Percentiles rank a stretch among this genome's conserved stretches.
These are phyloP conservation scores for Mionectes olivaceus DNA, from an alignment of 2,797 vertebrate species.

Conservation along the genomic window DNA sequence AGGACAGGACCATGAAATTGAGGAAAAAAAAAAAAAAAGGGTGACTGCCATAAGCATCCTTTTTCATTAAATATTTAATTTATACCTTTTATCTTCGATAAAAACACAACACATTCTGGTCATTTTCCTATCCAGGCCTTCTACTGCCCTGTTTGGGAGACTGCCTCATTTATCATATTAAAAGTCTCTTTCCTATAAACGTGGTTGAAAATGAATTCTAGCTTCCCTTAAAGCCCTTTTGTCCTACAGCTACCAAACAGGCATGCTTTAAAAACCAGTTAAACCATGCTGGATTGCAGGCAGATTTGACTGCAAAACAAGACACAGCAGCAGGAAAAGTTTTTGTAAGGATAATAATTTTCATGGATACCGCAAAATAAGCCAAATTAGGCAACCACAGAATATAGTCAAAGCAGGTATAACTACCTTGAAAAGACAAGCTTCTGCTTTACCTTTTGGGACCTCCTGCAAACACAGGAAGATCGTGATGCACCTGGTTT, in stretches of 20 bases:
- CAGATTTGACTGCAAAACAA: not conserved
- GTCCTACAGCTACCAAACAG: not conserved
- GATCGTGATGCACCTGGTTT: not conserved
- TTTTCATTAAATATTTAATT: not conserved
- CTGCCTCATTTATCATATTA: not conserved
- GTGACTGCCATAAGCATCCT: not conserved
- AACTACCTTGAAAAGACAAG: not conserved
- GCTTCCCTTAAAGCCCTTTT: not conserved
- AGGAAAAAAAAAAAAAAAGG: not conserved
- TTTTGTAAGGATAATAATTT: fast-evolving
- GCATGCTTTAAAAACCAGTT: not conserved
- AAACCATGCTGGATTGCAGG: not conserved
- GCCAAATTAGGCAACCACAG: not conserved
- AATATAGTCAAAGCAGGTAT: not conserved
- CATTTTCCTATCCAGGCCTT: not conserved
- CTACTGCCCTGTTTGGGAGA: not conserved
- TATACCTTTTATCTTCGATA: not conserved
- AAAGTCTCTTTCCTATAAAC: not conserved
- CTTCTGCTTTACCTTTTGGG: not conserved
- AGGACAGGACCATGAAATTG: not conserved
- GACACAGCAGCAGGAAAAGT: not conserved
- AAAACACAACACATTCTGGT: not conserved
- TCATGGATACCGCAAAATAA: not conserved
- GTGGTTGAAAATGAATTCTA: not conserved
- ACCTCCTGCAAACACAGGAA: not conserved